These are phyloP conservation scores for Peromyscus maniculatus DNA, from an alignment of 2,113 vertebrate genomes.

Conservation along the genomic window DNA sequence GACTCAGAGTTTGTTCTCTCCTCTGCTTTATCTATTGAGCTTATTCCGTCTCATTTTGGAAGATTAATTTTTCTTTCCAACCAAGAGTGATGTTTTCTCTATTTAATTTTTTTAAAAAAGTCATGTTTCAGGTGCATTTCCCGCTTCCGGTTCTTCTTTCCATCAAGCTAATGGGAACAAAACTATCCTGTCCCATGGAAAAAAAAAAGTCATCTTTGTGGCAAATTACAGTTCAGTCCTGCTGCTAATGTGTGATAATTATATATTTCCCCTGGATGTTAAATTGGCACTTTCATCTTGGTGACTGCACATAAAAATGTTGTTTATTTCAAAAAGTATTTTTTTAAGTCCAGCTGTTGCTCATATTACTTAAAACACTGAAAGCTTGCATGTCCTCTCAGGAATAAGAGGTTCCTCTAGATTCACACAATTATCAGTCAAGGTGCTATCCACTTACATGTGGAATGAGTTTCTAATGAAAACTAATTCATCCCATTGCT, in stretches of 20 bases:
- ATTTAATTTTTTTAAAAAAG: neutral
- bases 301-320: constrained; percentile 29
- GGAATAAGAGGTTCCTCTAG: constrained; percentile 55
- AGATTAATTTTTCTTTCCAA: constrained; percentile 27
- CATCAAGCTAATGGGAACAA: neutral
- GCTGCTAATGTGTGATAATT: constrained; percentile 65
- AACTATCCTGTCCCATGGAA: neutral
- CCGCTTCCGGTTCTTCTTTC: neutral
- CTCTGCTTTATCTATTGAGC: constrained; percentile 52
- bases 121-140: constrained; percentile 34
- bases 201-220: neutral
- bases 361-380: constrained; percentile 39
- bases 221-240: constrained; percentile 64
- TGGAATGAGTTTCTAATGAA: constrained; percentile 30
- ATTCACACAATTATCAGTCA: constrained; percentile 53
- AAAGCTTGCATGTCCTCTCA: constrained; percentile 64
- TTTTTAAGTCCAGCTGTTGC: constrained; percentile 50
- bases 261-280: constrained; percentile 43
- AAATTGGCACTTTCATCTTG: constrained; percentile 66
- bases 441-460: constrained; percentile 31
- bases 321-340: constrained; percentile 49
- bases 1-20: neutral
- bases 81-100: constrained; percentile 6
- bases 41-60: constrained; percentile 36
- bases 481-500: constrained; percentile 29